Percentiles rank a stretch among this genome's conserved stretches.
Conservation (phyloP, 2,113 vertebrate species). For the Promerops cafer region DNA sequence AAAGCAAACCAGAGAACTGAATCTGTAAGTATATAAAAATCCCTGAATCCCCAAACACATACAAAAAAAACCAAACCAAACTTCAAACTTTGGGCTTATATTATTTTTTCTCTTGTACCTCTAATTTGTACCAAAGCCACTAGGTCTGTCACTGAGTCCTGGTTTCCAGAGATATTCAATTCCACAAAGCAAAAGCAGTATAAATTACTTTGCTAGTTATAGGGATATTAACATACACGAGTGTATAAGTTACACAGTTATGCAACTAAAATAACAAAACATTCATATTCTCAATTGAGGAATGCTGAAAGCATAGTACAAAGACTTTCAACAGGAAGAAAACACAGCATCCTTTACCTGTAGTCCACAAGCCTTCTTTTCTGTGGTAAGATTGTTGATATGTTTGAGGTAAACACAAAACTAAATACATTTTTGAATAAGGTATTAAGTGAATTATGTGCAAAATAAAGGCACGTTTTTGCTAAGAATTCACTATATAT, state of each 20-base stretch:
- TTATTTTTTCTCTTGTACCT: background rate
- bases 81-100: background rate
- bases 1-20: background rate
- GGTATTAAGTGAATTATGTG: background rate
- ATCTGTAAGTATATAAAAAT: background rate
- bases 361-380: background rate
- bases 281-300: background rate
- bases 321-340: background rate
- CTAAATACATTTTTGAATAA: background rate
- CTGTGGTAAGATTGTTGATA: background rate
- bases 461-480: background rate
- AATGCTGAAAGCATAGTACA: background rate
- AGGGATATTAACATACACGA: fast-evolving
- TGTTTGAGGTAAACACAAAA: background rate
- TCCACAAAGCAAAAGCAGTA: background rate
- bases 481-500: background rate
- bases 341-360: background rate
- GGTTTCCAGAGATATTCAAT: background rate
- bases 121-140: background rate
- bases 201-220: background rate
- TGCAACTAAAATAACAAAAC: background rate
- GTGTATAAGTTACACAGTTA: background rate
- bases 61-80: background rate
- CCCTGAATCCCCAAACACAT: background rate
- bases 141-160: background rate